Conservation (phyloP, 2,113 vertebrate genomes). For the Elachura formosa region DNA sequence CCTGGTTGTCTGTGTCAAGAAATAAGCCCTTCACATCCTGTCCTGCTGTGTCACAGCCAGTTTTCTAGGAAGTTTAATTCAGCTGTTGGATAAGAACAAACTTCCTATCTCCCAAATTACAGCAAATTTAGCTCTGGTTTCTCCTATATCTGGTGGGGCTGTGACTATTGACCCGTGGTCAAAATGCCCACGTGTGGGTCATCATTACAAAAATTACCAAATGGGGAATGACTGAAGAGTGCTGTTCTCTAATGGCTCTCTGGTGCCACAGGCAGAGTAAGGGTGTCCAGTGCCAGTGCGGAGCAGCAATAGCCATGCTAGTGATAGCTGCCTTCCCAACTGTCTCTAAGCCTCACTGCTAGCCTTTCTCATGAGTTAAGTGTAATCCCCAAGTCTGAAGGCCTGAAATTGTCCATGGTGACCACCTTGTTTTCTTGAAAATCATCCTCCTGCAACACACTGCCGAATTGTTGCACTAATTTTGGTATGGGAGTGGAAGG, state of each 20-base stretch:
- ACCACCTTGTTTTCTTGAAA: not conserved
- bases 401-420: not conserved
- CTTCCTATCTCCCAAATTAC: not conserved
- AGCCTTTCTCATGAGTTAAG: not conserved
- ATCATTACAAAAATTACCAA: not conserved
- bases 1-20: not conserved
- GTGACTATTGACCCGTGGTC: not conserved
- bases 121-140: not conserved
- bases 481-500: not conserved
- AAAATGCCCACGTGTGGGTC: not conserved
- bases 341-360: not conserved
- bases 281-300: not conserved
- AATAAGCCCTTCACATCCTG: not conserved
- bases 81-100: not conserved
- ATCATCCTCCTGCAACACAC: not conserved
- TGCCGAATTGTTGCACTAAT: not conserved
- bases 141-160: not conserved
- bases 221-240: not conserved
- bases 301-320: not conserved
- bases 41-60: not conserved
- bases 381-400: not conserved
- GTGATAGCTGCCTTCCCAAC: not conserved
- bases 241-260: not conserved
- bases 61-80: constrained; percentile 20
- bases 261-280: not conserved